Evolutionary conservation across 2,113 vertebrate genomes (phyloP).

Genomic region (Syngnathus typhle): DNA sequence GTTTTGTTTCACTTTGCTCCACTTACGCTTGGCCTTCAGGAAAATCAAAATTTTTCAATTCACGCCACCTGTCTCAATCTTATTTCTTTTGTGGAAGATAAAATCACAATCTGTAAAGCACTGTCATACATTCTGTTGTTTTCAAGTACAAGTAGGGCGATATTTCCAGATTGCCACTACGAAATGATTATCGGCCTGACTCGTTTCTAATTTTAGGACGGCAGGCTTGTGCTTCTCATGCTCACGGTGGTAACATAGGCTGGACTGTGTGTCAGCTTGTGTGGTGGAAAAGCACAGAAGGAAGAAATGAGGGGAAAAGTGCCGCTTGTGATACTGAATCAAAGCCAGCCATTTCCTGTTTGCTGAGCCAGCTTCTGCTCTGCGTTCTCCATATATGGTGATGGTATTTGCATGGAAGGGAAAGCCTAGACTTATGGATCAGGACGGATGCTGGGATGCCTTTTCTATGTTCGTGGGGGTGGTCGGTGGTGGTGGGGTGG

Average conservation of each 20-base stretch:
- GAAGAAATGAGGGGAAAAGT: slow-evolving; percentile 56
- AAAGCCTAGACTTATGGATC: slow-evolving; percentile 67
- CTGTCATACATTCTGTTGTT: neutral
- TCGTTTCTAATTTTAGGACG: slow-evolving; percentile 34
- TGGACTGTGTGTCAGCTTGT: slow-evolving; percentile 38
- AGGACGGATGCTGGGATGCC: slow-evolving; percentile 59
- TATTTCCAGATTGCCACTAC: slow-evolving; percentile 5
- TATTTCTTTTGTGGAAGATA: neutral
- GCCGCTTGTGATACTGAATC: slow-evolving; percentile 71
- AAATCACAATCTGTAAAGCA: neutral
- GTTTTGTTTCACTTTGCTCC: neutral
- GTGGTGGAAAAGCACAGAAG: slow-evolving; percentile 44
- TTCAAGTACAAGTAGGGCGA: neutral
- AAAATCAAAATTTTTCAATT: neutral
- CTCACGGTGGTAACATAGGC: slow-evolving; percentile 28
- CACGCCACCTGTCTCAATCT: neutral
- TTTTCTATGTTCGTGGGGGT: slow-evolving; percentile 36
- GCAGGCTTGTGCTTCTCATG: slow-evolving; percentile 24
- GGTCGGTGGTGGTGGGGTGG: slow-evolving; percentile 11
- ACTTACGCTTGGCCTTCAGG: neutral
- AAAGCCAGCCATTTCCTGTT: slow-evolving; percentile 77
- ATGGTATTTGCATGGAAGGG: slow-evolving; percentile 77
- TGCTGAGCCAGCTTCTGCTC: slow-evolving; percentile 54
- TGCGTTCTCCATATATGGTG: slow-evolving; percentile 74
- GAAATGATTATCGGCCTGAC: slow-evolving; percentile 15